Conservation (phyloP, 2,797 vertebrate genomes). For the Centroberyx gerrardi region DNA sequence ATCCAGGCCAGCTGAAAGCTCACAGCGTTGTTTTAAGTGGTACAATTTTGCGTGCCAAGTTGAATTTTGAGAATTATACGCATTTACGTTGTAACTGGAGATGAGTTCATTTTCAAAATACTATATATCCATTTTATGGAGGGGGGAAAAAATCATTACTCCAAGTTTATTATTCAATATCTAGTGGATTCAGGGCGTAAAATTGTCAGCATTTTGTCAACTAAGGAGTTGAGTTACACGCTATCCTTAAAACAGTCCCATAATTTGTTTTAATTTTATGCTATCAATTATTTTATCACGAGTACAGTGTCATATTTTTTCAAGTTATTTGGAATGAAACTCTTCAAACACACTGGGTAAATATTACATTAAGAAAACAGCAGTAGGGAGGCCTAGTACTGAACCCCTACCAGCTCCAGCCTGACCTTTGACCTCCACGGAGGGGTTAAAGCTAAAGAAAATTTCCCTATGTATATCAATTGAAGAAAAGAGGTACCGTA, state of each 20-base stretch:
- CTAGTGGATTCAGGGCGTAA: not conserved
- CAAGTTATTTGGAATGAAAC: no score
- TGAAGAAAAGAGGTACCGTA: no score
- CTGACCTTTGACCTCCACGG: no score
- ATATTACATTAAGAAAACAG: no score
- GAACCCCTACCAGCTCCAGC: no score
- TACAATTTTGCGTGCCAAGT: not conserved
- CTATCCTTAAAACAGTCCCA: not conserved
- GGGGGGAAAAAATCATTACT: not conserved
- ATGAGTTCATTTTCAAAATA: conserved; percentile 4
- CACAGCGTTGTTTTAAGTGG: conserved; percentile 8
- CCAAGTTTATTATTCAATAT: not conserved
- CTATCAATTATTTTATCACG: not conserved
- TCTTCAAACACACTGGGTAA: no score
- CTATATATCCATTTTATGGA: not conserved
- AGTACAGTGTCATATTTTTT: no score
- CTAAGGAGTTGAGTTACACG: not conserved
- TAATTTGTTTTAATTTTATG: not conserved
- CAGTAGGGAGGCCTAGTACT: not conserved
- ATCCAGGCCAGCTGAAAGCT: conserved; percentile 9
- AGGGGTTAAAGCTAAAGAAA: no score
- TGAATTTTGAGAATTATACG: conserved; percentile 15
- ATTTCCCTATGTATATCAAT: no score
- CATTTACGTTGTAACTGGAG: conserved; percentile 1
- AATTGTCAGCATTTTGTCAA: not conserved